Evolutionary conservation across 2,113 vertebrate genomes (phyloP).

Genomic region (Dascyllus trimaculatus): DNA sequence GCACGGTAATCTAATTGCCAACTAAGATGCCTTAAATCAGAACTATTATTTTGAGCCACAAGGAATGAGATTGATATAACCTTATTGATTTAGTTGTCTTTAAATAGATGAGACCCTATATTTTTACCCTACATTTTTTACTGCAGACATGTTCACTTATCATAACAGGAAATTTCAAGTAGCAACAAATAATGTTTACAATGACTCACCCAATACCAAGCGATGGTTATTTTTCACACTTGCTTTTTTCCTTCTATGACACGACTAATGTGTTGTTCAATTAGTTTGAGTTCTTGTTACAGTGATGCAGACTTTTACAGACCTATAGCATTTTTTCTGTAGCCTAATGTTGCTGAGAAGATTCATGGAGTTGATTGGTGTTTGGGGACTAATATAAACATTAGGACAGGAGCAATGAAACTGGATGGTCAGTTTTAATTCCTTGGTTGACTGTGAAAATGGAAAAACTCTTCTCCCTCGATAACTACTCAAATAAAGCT

Average conservation of each 20-base stretch:
- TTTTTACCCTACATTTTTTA: no score
- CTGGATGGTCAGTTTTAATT: constrained; percentile 30
- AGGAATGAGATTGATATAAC: not conserved
- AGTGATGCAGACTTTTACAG: no score
- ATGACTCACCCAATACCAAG: no score
- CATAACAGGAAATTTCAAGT: no score
- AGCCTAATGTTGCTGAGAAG: not conserved
- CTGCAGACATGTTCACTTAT: no score
- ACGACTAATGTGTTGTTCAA: no score
- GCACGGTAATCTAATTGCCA: constrained; percentile 14
- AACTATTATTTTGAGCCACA: not conserved
- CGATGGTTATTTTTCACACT: no score
- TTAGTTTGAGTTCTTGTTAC: no score
- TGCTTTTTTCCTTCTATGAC: no score
- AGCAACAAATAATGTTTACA: no score
- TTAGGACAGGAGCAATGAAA: constrained; percentile 22
- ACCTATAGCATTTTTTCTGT: no score
- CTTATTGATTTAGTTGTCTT: not conserved
- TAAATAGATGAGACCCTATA: no score
- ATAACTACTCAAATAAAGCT: constrained; percentile 39
- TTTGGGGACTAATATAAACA: not conserved
- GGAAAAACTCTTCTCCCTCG: constrained; percentile 15
- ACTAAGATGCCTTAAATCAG: not conserved
- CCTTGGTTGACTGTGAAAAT: constrained; percentile 8
- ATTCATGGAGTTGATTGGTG: not conserved